phyloP scores from a whole-genome alignment of 1,140 invertebrate species.

The Saccostrea cuccullata region DNA sequence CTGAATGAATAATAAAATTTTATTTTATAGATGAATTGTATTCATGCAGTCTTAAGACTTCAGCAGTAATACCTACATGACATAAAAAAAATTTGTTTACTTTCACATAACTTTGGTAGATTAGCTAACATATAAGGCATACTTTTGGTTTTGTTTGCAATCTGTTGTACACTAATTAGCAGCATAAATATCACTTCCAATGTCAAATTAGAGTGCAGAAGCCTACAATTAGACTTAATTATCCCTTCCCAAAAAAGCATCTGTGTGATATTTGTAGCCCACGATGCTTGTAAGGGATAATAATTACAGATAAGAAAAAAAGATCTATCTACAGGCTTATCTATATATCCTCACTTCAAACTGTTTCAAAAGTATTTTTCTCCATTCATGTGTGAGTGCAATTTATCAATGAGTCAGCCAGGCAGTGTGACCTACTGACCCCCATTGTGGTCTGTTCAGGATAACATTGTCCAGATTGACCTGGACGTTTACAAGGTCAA shows the following conservation, averaged over 20 bases:
- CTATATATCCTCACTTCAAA: neutral
- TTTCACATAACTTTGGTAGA: too few relatives aligned
- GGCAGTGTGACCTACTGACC: conserved; percentile 7
- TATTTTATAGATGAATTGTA: too few relatives aligned
- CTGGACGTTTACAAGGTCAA: neutral
- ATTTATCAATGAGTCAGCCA: neutral
- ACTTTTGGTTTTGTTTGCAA: neutral
- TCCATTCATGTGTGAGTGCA: conserved; percentile 27
- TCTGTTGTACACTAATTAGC: neutral
- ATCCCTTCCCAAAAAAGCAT: neutral
- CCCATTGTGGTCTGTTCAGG: neutral
- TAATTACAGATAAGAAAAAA: neutral
- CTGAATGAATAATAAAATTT: too few relatives aligned
- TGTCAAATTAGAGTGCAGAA: conserved; percentile 4
- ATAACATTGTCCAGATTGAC: conserved; percentile 3
- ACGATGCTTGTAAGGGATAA: neutral
- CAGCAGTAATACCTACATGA: too few relatives aligned
- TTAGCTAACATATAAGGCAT: too few relatives aligned
- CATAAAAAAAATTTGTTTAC: too few relatives aligned
- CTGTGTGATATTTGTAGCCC: neutral
- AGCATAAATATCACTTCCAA: conserved; percentile 2
- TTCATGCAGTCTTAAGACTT: too few relatives aligned
- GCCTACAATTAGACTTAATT: neutral
- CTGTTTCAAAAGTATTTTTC: neutral
- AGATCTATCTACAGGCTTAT: neutral